Base-by-base conservation (phyloP, 2,797 vertebrate genomes). In the Simalia tracyae region DNA sequence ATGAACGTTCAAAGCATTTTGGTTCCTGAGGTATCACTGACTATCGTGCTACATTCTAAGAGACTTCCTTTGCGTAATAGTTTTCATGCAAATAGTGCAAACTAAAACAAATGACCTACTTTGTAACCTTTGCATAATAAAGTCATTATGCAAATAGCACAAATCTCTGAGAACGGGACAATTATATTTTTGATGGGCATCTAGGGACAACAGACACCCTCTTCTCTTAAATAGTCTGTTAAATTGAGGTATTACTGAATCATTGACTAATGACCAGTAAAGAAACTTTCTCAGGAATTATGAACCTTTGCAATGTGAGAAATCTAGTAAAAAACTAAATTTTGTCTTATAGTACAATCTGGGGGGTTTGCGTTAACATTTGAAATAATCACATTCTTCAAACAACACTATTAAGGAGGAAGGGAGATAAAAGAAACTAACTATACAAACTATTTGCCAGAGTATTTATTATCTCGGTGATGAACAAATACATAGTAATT, bases 401-500 rank as follows among this genome's bases (percentile, higher is more conserved):
- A 72, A 36, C 68, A 72, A 89, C 22, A 24, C 6, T 61, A 26
- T 0, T 90, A 63, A 84, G 17, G 42, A 3, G 84, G 91, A 31
- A 50, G 5, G 89, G 17, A 36, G 31, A 17, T 36, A 36, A 36
- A 64, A 1, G 0, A 92, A 66, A 54, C 42, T 36, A 56, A 28
- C 89, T 28, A 36, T 85, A 2, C 0, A 46, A n/a, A 5, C 84
- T 68, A 28, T 59, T 94, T 91, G 92, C 91, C 76, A 85, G 87
- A 22, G 72, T 1, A 42, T 36, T 42, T 22, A 42, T 42, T 76
- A 1, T 92, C 0, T 0, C 50, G 86, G 42, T 90, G 59, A 63
- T 93, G 42, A 91, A 93, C 2, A 95, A 90, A 26, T 88, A 68
- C 0, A 0, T 54, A 91, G 93, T 42, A 19, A 0, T 85, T 93